A percentile compares a stretch with the other conserved stretches of the same genome.
These are phyloP conservation scores for Drosophila serrata DNA, from an alignment of 1,140 invertebrate genomes.

Conservation along the genomic window DNA sequence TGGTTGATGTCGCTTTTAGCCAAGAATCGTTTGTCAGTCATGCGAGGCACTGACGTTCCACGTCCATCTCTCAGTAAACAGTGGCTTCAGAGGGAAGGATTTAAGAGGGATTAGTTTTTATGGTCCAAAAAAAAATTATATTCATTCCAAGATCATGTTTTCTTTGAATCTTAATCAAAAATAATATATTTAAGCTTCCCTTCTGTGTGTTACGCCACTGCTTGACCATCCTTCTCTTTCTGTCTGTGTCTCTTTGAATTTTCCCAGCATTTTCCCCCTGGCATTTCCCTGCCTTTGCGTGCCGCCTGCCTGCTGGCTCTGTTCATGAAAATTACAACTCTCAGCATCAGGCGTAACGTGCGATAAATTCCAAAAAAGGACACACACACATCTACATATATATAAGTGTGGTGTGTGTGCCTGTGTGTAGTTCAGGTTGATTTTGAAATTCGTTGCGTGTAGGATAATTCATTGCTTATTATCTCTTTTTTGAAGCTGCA, in stretches of 20 bases:
- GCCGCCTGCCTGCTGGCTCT: conserved; percentile 23
- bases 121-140: not conserved
- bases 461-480: conserved; percentile 84
- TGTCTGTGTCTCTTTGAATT: conserved; percentile 1
- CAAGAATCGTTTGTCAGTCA: conserved; percentile 50
- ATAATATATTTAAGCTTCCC: not conserved
- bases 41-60: conserved; percentile 41
- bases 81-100: not conserved
- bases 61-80: conserved; percentile 32
- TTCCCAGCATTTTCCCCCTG: conserved; percentile 28
- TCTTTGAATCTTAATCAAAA: not conserved
- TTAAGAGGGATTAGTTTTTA: not conserved
- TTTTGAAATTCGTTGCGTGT: conserved; percentile 83
- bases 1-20: conserved; percentile 41
- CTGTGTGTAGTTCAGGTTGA: conserved; percentile 54
- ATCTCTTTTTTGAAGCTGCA: conserved; percentile 76
- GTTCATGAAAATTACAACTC: conserved; percentile 80
- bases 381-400: conserved; percentile 33
- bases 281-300: conserved; percentile 29
- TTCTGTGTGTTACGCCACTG: not conserved
- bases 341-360: conserved; percentile 77
- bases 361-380: conserved; percentile 68
- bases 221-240: conserved; percentile 1
- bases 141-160: too few species aligned
- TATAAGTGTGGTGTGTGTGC: not conserved